phyloP scores from a whole-genome alignment of 1,140 invertebrate species.

The Aphaenogaster ashmeadi region DNA sequence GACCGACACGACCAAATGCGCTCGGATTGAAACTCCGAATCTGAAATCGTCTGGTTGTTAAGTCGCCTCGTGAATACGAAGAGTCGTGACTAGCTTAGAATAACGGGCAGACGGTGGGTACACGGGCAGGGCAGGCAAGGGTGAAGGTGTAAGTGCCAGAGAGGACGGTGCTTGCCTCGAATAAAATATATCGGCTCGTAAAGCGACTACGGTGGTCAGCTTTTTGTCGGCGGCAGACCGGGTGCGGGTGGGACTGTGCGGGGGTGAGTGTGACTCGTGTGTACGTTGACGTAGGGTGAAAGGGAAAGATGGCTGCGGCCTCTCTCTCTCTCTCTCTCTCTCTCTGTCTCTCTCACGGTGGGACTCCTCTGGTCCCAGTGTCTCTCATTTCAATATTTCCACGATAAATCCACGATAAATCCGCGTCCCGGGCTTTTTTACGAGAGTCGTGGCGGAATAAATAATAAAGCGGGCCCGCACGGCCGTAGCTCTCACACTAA shows the following conservation, averaged over 20 bases:
- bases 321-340: neutral
- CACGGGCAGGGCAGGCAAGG: neutral
- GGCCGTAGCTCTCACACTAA: slow-evolving; percentile 44
- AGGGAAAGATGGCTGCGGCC: slow-evolving; percentile 24
- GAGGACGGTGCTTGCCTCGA: slow-evolving; percentile 51
- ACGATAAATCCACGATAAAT: slow-evolving; percentile 84
- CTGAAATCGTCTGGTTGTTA: neutral
- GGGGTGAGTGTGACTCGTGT: slow-evolving; percentile 49
- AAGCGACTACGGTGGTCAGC: slow-evolving; percentile 68
- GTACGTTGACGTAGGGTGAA: slow-evolving; percentile 14
- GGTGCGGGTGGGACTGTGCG: slow-evolving; percentile 2
- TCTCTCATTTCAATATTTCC: slow-evolving; percentile 81
- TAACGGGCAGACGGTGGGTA: neutral
- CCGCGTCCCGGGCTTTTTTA: slow-evolving; percentile 76
- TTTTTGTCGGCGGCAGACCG: slow-evolving; percentile 62
- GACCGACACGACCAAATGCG: neutral
- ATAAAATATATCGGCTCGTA: slow-evolving; percentile 78
- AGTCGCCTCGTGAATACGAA: neutral
- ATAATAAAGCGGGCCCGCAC: slow-evolving; percentile 76
- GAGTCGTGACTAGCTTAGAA: neutral
- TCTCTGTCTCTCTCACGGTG: slow-evolving; percentile 2
- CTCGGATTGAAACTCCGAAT: neutral
- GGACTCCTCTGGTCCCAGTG: slow-evolving; percentile 30
- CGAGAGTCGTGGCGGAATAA: slow-evolving; percentile 80
- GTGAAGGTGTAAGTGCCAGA: slow-evolving; percentile 52